A percentile compares a stretch with the other conserved stretches of the same genome.
Evolutionary conservation across 2,797 vertebrate species (phyloP).

Genomic region (Scarus forsteni): DNA sequence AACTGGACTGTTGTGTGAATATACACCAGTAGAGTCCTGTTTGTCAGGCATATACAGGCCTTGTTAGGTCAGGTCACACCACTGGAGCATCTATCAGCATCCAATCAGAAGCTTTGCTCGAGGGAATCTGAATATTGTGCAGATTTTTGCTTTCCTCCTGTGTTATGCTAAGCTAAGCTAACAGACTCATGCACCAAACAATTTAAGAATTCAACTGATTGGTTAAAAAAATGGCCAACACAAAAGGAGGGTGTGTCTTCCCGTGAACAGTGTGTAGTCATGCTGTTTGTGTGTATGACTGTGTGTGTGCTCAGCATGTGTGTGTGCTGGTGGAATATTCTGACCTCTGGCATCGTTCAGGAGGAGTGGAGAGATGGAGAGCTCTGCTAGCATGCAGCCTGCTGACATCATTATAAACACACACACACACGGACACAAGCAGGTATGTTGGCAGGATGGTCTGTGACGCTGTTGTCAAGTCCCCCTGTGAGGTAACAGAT

Average conservation of each 20-base stretch:
- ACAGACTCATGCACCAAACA: neutral
- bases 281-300: conserved; percentile 1
- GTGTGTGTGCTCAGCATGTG: conserved; percentile 2
- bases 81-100: too few species aligned
- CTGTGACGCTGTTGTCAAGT: conserved; percentile 12
- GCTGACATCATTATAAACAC: conserved; percentile 24
- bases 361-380: neutral
- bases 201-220: neutral
- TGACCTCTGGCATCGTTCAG: conserved; percentile 10
- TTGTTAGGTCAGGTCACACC: too few species aligned
- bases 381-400: conserved; percentile 2
- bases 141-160: neutral
- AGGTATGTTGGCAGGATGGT: conserved; percentile 21
- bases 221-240: neutral
- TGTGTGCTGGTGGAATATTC: conserved; percentile 6
- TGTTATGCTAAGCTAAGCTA: conserved; percentile 1
- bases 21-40: too few species aligned
- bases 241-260: neutral
- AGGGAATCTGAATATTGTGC: too few species aligned
- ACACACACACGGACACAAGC: conserved; percentile 1
- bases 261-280: neutral
- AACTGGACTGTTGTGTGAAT: too few species aligned
- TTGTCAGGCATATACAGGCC: too few species aligned
- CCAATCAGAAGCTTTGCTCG: too few species aligned
- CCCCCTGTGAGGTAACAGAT: conserved; percentile 1